Evolutionary conservation across 2,113 vertebrate genomes (phyloP).

Genomic region (Pampusana beccarii): DNA sequence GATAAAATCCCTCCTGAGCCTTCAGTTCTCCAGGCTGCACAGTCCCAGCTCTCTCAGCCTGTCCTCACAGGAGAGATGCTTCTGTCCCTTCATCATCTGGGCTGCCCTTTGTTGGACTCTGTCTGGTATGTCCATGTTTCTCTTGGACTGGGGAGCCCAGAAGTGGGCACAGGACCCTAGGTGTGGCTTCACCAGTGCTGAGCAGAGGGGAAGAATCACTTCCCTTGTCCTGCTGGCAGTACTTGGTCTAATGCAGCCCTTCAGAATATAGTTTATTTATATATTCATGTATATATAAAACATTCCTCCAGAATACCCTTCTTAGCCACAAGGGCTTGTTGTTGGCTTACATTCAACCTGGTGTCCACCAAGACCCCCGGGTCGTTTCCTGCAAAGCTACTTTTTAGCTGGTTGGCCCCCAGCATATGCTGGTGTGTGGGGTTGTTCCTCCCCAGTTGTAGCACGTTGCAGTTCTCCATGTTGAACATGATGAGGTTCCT

Average conservation of each 20-base stretch:
- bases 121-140: not conserved
- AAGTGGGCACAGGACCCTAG: not conserved
- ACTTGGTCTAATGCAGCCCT: not conserved
- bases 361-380: not conserved
- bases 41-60: not conserved
- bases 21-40: not conserved
- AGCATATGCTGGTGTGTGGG: not conserved
- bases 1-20: fast-evolving
- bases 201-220: not conserved
- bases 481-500: not conserved
- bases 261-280: no score
- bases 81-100: not conserved
- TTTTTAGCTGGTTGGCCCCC: not conserved
- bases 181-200: fast-evolving
- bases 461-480: not conserved
- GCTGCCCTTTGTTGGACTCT: not conserved
- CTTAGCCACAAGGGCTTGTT: not conserved
- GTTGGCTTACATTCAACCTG: not conserved
- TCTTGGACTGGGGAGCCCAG: not conserved
- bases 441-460: not conserved
- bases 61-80: not conserved
- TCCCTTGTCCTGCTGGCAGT: not conserved
- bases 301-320: not conserved
- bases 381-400: not conserved
- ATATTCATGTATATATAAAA: no score